Base-by-base conservation (phyloP, 2,888 invertebrate genomes). In the Polymixis flavicincta region DNA sequence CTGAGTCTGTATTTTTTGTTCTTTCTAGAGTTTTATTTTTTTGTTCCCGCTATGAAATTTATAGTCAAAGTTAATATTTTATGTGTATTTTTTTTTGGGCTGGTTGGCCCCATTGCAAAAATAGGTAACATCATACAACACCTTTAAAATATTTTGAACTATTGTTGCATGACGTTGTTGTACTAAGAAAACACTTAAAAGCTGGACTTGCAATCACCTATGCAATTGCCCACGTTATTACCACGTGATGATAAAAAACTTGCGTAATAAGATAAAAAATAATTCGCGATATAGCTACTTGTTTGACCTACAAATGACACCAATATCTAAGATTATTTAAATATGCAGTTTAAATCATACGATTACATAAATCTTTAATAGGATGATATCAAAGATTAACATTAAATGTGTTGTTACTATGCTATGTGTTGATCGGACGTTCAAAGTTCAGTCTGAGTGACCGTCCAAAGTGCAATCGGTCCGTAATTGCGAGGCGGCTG, bases 301-400 rank as follows among this genome's bases (percentile, higher is more conserved):
- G n/a, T 68, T 63, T 82, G 63, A 82, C 82, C 68, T 78, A 63
- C 76, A 78, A 82, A 67, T 22, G 82, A 76, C 68, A 64, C 22
- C 48, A 32, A 25, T 68, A 75, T 75, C 28, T 22, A 48, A 54
- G 52, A 67, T 67, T 61, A 60, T 7, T 52, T 50, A 32, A 25
- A 45, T 28, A 63, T 61, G 80, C 50, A 66, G 17, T 63, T 80
- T 60, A 32, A 71, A 79, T 76, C 61, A 50, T 65, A 32, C 14
- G 74, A 74, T 55, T 32, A 22, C 42, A 9, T 22, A 50, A 42
- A 78, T 69, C 19, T n/a, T 19, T 52, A 25, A 9, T 57, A 9
- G 17, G 22, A 52, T 59, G 11, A 45, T 52, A 52, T 64, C n/a
- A 59, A 64, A 71, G 63, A 80, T 77, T 48, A 64, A 48, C 11